These are phyloP conservation scores for Cryptoblepharus egeriae DNA, from an alignment of 2,797 vertebrate species.

Conservation along the genomic window DNA sequence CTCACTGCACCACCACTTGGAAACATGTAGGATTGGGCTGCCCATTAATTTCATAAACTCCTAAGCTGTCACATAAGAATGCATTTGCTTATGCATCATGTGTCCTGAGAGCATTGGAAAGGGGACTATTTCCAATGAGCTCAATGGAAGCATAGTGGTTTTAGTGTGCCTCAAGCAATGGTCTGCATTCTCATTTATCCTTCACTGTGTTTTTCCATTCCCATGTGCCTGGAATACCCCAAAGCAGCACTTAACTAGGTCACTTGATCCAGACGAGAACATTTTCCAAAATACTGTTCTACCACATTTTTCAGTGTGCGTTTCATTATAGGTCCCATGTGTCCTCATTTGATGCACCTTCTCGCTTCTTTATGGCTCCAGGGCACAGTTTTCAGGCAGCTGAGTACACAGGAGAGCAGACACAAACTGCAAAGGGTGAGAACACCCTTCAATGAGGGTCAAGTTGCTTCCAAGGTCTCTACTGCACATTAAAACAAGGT, in stretches of 20 bases:
- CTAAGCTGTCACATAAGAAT: not conserved
- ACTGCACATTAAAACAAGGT: not conserved
- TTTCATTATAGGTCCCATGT: not conserved
- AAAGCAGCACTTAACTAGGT: not conserved
- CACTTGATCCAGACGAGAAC: not conserved
- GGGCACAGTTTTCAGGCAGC: not conserved
- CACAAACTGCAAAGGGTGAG: not conserved
- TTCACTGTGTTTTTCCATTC: not conserved
- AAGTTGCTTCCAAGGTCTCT: not conserved
- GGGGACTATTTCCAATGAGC: not conserved
- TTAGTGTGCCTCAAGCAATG: slow-evolving; percentile 1
- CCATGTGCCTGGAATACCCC: not conserved
- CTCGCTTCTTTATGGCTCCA: not conserved
- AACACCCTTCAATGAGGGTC: not conserved
- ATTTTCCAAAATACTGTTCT: not conserved
- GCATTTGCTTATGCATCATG: not conserved
- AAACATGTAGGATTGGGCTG: no score
- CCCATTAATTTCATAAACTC: not conserved
- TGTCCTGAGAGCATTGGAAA: not conserved
- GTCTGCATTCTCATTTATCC: not conserved
- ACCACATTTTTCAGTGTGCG: not conserved
- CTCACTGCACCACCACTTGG: no score
- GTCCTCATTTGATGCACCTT: not conserved
- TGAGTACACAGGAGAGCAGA: not conserved
- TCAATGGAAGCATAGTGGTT: not conserved